Evolutionary conservation across 2,797 vertebrate genomes (phyloP).

Genomic region (Hemibagrus guttatus): DNA sequence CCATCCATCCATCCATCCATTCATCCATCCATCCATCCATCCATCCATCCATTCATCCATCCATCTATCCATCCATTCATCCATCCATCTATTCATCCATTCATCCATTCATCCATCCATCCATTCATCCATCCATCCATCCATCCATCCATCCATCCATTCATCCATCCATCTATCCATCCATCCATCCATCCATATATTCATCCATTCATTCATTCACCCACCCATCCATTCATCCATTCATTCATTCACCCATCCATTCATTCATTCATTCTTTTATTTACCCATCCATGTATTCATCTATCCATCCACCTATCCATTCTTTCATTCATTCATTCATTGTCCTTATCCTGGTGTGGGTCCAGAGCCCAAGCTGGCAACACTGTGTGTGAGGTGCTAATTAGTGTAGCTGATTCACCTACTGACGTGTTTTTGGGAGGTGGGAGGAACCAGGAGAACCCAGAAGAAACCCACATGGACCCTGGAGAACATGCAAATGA

Average conservation of each 20-base stretch:
- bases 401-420: neutral
- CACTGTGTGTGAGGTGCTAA: neutral
- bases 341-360: neutral
- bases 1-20: no score
- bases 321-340: neutral
- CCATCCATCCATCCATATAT: no score
- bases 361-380: neutral
- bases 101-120: no score
- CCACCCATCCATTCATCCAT: neutral
- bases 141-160: no score
- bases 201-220: no score
- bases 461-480: neutral
- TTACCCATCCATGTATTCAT: neutral
- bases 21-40: no score
- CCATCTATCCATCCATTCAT: no score
- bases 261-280: neutral
- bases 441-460: neutral
- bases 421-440: no score
- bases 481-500: neutral
- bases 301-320: neutral
- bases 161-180: no score
- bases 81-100: no score
- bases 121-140: no score
- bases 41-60: no score
- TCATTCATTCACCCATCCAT: neutral